Conservation (phyloP, 2,888 invertebrate species). For the Psococerastis gibbosa region DNA sequence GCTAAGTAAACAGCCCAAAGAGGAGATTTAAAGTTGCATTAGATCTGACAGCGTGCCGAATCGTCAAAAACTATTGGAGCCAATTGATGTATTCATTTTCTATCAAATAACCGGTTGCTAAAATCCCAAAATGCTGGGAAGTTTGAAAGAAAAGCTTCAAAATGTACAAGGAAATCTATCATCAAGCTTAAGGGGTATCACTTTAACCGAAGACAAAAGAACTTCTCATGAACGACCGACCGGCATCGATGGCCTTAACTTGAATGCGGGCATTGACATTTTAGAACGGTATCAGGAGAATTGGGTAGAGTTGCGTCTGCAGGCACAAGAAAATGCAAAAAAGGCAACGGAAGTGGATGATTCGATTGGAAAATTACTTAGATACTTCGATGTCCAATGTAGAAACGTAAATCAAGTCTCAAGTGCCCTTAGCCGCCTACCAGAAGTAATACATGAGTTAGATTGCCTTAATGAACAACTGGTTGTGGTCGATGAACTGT, state of each 20-base stretch:
- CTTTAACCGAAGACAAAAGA: conserved; percentile 15
- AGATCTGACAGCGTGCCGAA: no score
- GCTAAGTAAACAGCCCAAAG: no score
- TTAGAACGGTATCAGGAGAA: conserved; percentile 48
- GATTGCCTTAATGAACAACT: conserved; percentile 28
- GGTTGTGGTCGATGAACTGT: conserved; percentile 31
- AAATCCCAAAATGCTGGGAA: conserved; percentile 27
- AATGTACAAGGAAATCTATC: conserved; percentile 28
- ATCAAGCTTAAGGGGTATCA: conserved; percentile 14
- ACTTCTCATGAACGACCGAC: conserved; percentile 12
- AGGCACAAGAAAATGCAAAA: conserved; percentile 41
- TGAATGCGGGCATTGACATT: conserved; percentile 46
- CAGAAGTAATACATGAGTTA: conserved; percentile 28
- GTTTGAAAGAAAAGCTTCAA: conserved; percentile 28
- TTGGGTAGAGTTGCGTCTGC: conserved; percentile 49
- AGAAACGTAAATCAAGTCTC: conserved; percentile 25
- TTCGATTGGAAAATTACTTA: conserved; percentile 28
- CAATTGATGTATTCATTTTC: no score
- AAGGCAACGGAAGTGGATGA: conserved; percentile 32
- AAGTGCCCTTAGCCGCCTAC: conserved; percentile 26
- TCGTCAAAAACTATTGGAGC: no score
- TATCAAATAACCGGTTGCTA: no score
- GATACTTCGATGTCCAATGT: conserved; percentile 28
- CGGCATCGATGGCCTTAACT: conserved; percentile 24
- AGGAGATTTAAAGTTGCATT: no score